Conservation (phyloP, 2,888 invertebrate species). For the Folsomia candida region DNA sequence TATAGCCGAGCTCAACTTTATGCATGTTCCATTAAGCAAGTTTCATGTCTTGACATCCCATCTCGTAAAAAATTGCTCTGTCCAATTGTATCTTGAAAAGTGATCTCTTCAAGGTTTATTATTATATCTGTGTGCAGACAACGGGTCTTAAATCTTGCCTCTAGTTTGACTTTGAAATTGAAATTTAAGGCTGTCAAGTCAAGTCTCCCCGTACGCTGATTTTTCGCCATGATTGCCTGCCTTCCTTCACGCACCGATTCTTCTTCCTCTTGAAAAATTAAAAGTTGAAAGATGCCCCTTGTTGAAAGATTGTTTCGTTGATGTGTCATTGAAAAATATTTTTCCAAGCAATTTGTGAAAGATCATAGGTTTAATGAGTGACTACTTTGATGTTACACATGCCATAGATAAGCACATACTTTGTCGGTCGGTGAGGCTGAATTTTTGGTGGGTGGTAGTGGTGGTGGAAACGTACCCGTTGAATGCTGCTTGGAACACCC, state of each 20-base stretch:
- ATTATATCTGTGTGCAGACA: slow-evolving; percentile 12
- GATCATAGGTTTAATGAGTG: background rate
- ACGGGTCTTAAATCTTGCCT: slow-evolving; percentile 12
- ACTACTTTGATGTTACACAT: background rate
- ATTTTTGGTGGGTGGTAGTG: background rate
- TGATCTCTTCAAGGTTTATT: slow-evolving; percentile 19
- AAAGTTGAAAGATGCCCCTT: slow-evolving; percentile 8
- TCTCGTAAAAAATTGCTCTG: slow-evolving; percentile 17
- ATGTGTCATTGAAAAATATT: slow-evolving; percentile 16
- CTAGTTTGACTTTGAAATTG: background rate
- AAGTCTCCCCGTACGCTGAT: too few relatives aligned
- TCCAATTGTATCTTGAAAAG: slow-evolving; percentile 15
- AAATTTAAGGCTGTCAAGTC: too few relatives aligned
- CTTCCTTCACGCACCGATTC: background rate
- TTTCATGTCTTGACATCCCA: slow-evolving; percentile 14
- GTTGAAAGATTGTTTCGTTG: slow-evolving; percentile 4
- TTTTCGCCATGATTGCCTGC: too few relatives aligned
- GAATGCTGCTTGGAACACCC: too few relatives aligned
- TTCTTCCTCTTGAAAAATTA: background rate
- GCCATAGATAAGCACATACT: background rate
- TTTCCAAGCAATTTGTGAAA: slow-evolving; percentile 13
- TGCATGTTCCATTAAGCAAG: too few relatives aligned
- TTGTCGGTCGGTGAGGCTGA: background rate
- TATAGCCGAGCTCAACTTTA: too few relatives aligned
- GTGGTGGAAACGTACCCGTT: too few relatives aligned